Percentiles rank a stretch among this genome's conserved stretches.
phyloP scores from a whole-genome alignment of 2,113 vertebrate species.

The Sebastes schlegelii region DNA sequence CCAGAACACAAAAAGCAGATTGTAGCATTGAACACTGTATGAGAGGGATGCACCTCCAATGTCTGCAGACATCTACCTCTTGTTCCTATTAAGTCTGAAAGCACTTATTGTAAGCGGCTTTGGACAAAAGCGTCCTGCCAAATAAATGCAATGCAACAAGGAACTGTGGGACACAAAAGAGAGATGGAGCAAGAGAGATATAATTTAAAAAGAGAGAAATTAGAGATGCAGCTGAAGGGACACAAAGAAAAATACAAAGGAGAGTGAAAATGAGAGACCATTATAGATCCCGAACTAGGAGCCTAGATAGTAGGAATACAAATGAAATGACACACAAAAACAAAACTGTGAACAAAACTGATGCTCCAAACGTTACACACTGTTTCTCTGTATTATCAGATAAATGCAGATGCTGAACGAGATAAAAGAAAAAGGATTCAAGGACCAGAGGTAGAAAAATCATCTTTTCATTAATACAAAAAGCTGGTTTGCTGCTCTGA shows the following conservation, averaged over 20 bases:
- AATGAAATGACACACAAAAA: background rate
- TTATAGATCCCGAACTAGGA: background rate
- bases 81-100: background rate
- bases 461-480: conserved; percentile 34
- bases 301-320: background rate
- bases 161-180: background rate
- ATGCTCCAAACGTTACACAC: no score
- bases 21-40: background rate
- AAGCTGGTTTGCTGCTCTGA: conserved; percentile 40
- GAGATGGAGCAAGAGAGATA: background rate
- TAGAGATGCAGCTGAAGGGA: background rate
- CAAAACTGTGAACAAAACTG: background rate
- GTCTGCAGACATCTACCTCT: background rate
- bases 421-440: background rate
- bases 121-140: background rate
- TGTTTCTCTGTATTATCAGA: conserved; percentile 1
- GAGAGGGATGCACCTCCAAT: background rate
- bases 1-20: background rate
- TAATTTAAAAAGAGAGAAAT: background rate
- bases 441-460: conserved; percentile 30
- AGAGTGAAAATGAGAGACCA: background rate
- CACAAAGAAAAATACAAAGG: background rate
- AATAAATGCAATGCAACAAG: background rate
- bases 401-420: background rate
- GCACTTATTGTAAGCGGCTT: background rate